Percentiles rank a stretch among this genome's conserved stretches.
These are phyloP conservation scores for Seriola aureovittata DNA, from an alignment of 2,113 vertebrate species.

Conservation along the genomic window DNA sequence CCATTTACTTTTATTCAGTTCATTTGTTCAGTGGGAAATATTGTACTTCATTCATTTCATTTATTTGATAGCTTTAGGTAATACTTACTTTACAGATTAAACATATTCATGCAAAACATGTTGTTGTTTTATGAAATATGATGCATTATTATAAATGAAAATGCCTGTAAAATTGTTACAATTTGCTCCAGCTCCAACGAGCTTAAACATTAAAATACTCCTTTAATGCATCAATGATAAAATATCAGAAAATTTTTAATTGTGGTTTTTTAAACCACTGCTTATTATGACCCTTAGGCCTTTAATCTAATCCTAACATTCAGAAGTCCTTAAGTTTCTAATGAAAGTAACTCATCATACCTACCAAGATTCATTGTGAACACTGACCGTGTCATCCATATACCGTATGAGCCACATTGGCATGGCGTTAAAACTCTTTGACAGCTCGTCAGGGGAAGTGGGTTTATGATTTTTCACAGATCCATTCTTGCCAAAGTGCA, in stretches of 20 bases:
- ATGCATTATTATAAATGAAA: too few relatives aligned
- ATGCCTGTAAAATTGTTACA: too few relatives aligned
- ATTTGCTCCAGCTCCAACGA: too few relatives aligned
- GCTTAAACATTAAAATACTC: background rate
- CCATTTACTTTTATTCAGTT: background rate
- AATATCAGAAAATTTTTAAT: too few relatives aligned
- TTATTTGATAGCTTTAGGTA: too few relatives aligned
- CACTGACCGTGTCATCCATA: background rate
- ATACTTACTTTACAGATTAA: background rate
- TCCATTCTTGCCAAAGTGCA: constrained; percentile 33
- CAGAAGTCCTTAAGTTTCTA: background rate
- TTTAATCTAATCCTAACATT: background rate
- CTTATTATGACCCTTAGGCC: background rate
- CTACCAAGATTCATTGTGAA: too few relatives aligned
- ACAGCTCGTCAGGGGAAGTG: constrained; percentile 10
- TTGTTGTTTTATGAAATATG: background rate
- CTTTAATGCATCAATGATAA: background rate
- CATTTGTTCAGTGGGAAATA: too few relatives aligned
- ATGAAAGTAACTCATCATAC: background rate
- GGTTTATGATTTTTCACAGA: constrained; percentile 38
- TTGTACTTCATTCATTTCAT: too few relatives aligned
- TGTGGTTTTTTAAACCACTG: background rate
- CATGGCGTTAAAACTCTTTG: background rate
- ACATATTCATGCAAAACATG: background rate
- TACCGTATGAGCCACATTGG: background rate